Percentiles rank a stretch among this genome's conserved stretches.
Evolutionary conservation across 2,113 vertebrate genomes (phyloP).

Genomic region (Corythaixoides concolor): DNA sequence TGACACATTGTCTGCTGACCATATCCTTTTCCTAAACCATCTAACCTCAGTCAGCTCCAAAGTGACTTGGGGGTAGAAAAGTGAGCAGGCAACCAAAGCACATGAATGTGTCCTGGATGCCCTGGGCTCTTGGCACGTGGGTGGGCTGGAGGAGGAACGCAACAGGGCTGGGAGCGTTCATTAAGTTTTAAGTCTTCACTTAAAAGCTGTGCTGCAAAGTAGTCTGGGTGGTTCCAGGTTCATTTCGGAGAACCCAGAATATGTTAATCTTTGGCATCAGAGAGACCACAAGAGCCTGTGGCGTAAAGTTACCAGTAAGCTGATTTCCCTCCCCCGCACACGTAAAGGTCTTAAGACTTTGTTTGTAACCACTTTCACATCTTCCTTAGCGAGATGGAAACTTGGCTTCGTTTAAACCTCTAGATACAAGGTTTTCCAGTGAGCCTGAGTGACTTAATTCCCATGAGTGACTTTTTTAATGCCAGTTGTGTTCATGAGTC

Average conservation of each 20-base stretch:
- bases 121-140: neutral
- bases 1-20: neutral
- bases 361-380: neutral
- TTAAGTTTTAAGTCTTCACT: neutral
- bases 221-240: neutral
- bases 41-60: neutral
- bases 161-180: neutral
- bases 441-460: neutral
- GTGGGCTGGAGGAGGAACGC: neutral
- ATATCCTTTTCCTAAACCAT: neutral
- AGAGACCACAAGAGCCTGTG: neutral
- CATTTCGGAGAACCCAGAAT: neutral
- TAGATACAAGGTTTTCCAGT: neutral
- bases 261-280: neutral
- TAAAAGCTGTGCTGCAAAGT: neutral
- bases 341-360: neutral
- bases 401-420: neutral
- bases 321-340: neutral
- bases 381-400: neutral
- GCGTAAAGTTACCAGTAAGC: neutral
- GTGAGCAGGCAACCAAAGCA: neutral
- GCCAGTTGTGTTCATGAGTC: neutral
- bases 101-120: rapidly evolving
- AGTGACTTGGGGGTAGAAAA: neutral
- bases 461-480: neutral